Evolutionary conservation across 2,797 vertebrate genomes (phyloP), one percentile per base, ranked within the genome.

Genomic region (Vultur gryphus): DNA sequence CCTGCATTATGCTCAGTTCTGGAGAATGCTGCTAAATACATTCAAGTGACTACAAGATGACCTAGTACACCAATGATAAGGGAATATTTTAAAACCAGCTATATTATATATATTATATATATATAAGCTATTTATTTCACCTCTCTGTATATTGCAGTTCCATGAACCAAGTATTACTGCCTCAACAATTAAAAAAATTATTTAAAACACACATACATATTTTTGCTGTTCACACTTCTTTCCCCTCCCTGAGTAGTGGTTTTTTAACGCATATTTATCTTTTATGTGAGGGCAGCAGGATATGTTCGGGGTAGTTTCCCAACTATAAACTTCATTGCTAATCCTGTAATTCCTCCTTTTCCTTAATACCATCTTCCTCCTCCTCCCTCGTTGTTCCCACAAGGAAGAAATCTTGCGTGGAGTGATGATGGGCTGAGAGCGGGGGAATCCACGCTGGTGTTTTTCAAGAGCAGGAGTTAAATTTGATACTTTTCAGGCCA

Each of bases 41-140:
- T 98, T 97, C 97, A 95, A 97, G 94, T 98, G 98, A 98, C 98
- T 98, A 98, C 95, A 97, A 97, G 97, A 98, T 98, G 97, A 98
- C 98, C 98, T 98, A 98, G 97, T 98, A 98, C 98, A 98, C 97
- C 98, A 98, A 98, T 98, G 98, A 98, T 98, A 98, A 98, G 98
- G 98, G 98, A 98, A 98, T 98, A 98, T 98, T 98, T 98, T 98
- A 98, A 98, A 98, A 98, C 98, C 98, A 98, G 98, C 98, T 98
- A 98, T 98, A 98, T 98, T 98, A 98, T 98, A 98, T 98, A 98
- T 98, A 98, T 98, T 98, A 98, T 98, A 98, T 98, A 98, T 98
- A 98, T 98, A 98, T 98, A 98, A 98, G 98, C 98, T 99, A 99
- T 99, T 99, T 99, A 99, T 99, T 99, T 99, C 98, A 98, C 97